Evolutionary conservation across 2,113 vertebrate genomes (phyloP), one percentile per base, ranked within the genome.

Genomic region (Calypte anna): DNA sequence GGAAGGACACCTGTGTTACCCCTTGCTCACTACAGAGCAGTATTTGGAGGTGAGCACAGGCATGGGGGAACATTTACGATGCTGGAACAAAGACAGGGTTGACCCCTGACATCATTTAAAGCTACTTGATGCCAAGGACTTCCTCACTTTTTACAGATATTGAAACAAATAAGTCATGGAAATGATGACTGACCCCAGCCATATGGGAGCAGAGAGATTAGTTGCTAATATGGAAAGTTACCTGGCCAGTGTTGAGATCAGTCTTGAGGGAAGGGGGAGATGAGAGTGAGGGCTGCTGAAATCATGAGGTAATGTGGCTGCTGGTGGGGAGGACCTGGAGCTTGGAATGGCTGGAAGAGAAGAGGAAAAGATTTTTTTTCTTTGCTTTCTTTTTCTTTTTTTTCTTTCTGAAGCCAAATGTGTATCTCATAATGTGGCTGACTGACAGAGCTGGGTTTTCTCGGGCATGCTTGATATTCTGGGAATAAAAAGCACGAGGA

Each of bases 171-270:
- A 94, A 96, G 92, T 97, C 94, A 96, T 96, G 95, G 94, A 97
- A 97, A 96, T 28, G 90, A 86, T 97, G 96, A 97, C 90, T 93
- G 94, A 87, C 73, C 81, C 81, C 81, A 58, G 81, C 78, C 73
- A 50, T 76, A 33, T 80, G 95, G 95, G 92, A 96, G 88, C 95
- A 93, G 90, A 63, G 95, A 97, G 96, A 96, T 97, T 96, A 96
- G 76, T 79, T 96, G 96, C 96, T 96, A 97, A 97, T 96, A 93
- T 96, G 97, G 96, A 96, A 96, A 97, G 96, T 96, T 96, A 97
- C 96, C 96, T 97, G 97, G 96, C 94, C 86, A 95, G 91, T 2
- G 1, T 25, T 94, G 92, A 96, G 96, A 92, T 96, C 90, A 93
- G 92, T 88, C 90, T 73, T 5, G 58, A 92, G 90, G 93, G 90